Evolutionary conservation across 2,888 invertebrate species (phyloP), one percentile per base, ranked within the genome.

Genomic region (Schizotus pectinicornis): DNA sequence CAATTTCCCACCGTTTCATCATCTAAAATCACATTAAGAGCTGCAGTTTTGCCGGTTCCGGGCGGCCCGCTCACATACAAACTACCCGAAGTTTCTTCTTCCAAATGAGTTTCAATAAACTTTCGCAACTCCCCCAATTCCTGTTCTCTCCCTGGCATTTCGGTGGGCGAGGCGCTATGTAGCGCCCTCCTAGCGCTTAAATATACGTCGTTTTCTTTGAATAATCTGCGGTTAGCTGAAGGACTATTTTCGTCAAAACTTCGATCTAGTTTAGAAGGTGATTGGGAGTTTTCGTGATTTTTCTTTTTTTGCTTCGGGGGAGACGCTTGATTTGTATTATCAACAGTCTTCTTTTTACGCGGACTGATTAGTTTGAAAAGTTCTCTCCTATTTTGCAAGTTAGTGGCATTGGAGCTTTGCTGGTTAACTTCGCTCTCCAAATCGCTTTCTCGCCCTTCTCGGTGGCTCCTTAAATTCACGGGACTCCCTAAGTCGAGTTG

Each of bases 51-150:
- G 1, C 96, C 98, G 0, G 98, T 98, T 3, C 98, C 99, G 0
- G 98, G 98, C 14, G 95, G 94, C 0, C 98, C 98, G 35, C 96
- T 97, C 37, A 99, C 87, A 77, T 98, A 99, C 50, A 98, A 75
- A 11, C 95, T 93, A 0, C 90, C 91, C 0, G 95, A 90, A 32
- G 82, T 82, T 64, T 85, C 81, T 1, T 83, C 81, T 2, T 85
- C 76, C 52, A 95, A 76, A 76, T 91, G 88, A 7, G 83, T 81
- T 8, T 79, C 77, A 46, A 98, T 82, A 78, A 94, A 94, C 2
- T 80, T 78, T 14, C 85, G 81, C 11, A 98, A 80, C 68, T 86
- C 84, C 2, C 82, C 77, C 6, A 91, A 83, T 80, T 98, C 93
- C 34, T 82, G 80, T 72, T 95, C 94, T 56, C 98, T 84, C n/a